Conservation (phyloP, 2,113 vertebrate species). For the Triplophysa tibetana region DNA sequence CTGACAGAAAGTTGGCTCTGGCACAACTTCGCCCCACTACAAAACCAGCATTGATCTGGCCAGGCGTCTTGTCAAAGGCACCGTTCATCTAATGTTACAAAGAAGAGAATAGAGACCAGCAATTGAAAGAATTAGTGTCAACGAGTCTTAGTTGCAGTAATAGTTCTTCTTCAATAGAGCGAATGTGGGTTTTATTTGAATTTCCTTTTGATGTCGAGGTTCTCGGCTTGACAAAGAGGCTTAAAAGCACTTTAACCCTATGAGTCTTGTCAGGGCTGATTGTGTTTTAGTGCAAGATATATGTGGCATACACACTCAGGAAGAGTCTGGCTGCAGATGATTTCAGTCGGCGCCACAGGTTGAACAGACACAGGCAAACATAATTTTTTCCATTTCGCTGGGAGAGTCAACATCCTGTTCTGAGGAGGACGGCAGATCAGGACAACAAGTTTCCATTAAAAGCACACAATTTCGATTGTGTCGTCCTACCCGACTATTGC, state of each 20-base stretch:
- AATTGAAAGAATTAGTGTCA: conserved; percentile 47
- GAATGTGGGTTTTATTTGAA: conserved; percentile 11
- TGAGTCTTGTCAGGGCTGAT: conserved; percentile 28
- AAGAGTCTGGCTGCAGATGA: conserved; percentile 42
- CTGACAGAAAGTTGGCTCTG: conserved; percentile 19
- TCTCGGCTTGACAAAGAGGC: conserved; percentile 5
- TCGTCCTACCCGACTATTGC: neutral
- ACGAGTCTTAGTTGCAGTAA: conserved; percentile 39
- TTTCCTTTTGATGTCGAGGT: neutral
- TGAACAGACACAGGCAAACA: conserved; percentile 37
- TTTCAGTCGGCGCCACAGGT: conserved; percentile 38
- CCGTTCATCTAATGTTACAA: conserved; percentile 37
- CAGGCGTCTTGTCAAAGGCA: conserved; percentile 5
- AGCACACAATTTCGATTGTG: conserved; percentile 1
- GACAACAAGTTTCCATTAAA: conserved; percentile 17
- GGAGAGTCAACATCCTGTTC: conserved; percentile 25
- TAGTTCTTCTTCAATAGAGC: conserved; percentile 40
- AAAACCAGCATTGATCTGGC: conserved; percentile 40
- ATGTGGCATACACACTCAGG: neutral
- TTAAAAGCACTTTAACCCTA: conserved; percentile 42
- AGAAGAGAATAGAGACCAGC: neutral
- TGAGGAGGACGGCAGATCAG: neutral
- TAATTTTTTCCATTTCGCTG: conserved; percentile 31
- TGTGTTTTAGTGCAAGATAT: conserved; percentile 41
- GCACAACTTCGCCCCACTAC: neutral